Conservation (phyloP, 2,113 vertebrate species). For the Menura novaehollandiae region DNA sequence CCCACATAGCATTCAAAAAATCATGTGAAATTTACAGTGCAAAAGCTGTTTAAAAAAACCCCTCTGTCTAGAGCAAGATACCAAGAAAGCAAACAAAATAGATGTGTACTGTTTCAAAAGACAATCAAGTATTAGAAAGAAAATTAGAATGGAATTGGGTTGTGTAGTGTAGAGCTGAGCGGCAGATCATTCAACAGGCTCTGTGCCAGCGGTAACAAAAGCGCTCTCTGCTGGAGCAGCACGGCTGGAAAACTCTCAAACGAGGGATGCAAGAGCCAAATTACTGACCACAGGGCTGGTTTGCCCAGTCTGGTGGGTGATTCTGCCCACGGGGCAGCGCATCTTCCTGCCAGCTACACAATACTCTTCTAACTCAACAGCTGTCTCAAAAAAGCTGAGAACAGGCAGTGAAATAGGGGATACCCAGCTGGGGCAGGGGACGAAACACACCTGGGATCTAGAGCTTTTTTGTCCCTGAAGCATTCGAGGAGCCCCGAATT, state of each 20-base stretch:
- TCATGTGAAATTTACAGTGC: background rate
- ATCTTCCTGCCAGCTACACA: background rate
- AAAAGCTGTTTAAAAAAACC: background rate
- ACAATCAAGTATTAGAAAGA: background rate
- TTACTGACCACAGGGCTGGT: background rate
- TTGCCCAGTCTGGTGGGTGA: background rate
- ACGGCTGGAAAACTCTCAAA: background rate
- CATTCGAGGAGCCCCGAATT: background rate
- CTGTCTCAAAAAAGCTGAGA: background rate
- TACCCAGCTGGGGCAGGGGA: background rate
- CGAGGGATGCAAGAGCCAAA: accelerated
- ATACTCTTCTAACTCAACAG: background rate
- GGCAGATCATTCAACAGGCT: background rate
- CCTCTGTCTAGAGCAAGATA: background rate
- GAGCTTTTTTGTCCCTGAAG: background rate
- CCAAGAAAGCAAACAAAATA: background rate
- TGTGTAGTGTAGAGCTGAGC: background rate
- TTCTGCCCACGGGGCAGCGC: background rate
- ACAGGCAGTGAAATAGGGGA: background rate
- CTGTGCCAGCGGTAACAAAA: background rate
- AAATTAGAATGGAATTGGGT: background rate
- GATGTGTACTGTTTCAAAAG: background rate
- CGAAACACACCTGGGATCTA: background rate
- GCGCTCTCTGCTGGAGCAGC: background rate
- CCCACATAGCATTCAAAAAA: background rate